Base-by-base conservation (phyloP, 2,113 vertebrate species). In the zebrafish (Danio rerio) region DNA sequence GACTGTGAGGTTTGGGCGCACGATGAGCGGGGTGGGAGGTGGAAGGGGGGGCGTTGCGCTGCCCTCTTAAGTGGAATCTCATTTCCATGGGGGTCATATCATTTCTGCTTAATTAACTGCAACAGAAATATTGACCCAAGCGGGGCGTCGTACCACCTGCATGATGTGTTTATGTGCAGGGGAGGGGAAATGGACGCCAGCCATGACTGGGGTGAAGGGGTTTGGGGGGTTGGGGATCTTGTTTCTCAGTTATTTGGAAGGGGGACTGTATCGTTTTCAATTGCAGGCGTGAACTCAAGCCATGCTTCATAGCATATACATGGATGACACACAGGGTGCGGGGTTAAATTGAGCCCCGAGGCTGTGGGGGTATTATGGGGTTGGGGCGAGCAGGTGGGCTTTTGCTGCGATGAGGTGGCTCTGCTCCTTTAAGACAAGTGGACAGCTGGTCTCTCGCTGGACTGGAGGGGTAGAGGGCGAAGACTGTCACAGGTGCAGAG, bases 91-190 rank as follows among this genome's bases (percentile, higher is more conserved):
- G 88, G 90, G 87, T 81, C 88, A 83, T 91, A 90, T 92, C 88
- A 88, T 85, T 86, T 90, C 82, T 87, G 82, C 79, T 89, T 92
- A 91, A 93, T 93, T 92, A 93, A 93, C 92, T 91, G 92, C 89
- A 89, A 91, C 91, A 91, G 92, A 93, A 93, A 94, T 92, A 94
- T 93, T 93, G 90, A 92, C 89, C 90, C 90, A 92, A 91, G 89
- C 87, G 82, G 89, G 86, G 77, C 83, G 88, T 87, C 58, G 61
- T 86, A 87, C 81, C 87, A 83, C 83, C 87, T 84, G 78, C 85
- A 86, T 87, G 88, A 92, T 88, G 91, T 90, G 92, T 92, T 93
- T 92, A 93, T 93, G 91, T 86, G 88, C 81, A 89, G 83, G 84
- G 73, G 84, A 88, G 90, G 87, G 88, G 78, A 87, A 31, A n/a